Percentiles rank a stretch among this genome's conserved stretches.
phyloP scores from a whole-genome alignment of 2,888 invertebrate genomes.

The Caenorhabditis doughertyi region DNA sequence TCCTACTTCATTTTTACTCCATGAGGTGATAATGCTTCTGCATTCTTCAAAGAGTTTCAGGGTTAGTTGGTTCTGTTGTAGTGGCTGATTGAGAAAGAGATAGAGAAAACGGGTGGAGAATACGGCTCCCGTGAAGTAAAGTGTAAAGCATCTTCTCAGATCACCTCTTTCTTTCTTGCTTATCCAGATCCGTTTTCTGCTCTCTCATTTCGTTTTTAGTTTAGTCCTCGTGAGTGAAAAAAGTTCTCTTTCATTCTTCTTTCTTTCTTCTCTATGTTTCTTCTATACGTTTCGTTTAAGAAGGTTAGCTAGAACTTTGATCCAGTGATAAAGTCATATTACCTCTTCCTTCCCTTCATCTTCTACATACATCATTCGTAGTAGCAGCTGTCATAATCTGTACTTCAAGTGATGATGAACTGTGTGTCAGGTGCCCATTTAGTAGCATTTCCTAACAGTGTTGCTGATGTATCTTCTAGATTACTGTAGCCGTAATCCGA shows the following conservation, averaged over 20 bases:
- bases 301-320: constrained; percentile 47
- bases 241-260: constrained; percentile 27
- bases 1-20: constrained; percentile 18
- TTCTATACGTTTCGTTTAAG: constrained; percentile 16
- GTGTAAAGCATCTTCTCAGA: constrained; percentile 54
- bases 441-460: constrained; percentile 23
- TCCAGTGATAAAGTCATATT: constrained; percentile 16
- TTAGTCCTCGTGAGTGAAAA: constrained; percentile 47
- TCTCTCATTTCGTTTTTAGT: constrained; percentile 52
- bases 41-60: constrained; percentile 50
- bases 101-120: constrained; percentile 30
- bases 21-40: constrained; percentile 28
- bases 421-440: constrained; percentile 39
- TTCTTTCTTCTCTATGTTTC: constrained; percentile 22
- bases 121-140: constrained; percentile 32
- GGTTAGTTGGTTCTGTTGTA: constrained; percentile 45
- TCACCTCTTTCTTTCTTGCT: constrained; percentile 32
- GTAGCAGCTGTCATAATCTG: constrained; percentile 47
- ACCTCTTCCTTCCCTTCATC: background rate
- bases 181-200: constrained; percentile 31
- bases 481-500: constrained; percentile 52
- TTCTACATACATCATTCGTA: constrained; percentile 18
- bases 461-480: constrained; percentile 38
- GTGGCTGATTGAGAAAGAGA: constrained; percentile 1
- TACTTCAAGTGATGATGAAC: constrained; percentile 48